phyloP scores from a whole-genome alignment of 2,888 invertebrate genomes.

The Mantis religiosa region DNA sequence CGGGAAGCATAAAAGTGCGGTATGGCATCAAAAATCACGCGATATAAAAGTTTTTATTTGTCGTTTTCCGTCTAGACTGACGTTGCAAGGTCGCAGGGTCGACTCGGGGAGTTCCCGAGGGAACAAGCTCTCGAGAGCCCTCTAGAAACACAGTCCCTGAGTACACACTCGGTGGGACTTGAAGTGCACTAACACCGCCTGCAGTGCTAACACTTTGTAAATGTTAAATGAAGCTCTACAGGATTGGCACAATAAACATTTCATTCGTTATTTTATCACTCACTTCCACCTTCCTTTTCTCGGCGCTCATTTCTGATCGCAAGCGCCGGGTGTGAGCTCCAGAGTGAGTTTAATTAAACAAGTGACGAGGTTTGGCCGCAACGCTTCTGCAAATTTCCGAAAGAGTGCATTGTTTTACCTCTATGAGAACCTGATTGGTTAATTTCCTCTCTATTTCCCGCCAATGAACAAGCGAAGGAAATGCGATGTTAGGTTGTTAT shows the following conservation, averaged over 20 bases:
- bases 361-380: neutral
- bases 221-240: neutral
- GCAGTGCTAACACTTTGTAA: neutral
- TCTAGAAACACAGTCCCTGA: neutral
- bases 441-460: neutral
- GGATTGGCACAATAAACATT: neutral
- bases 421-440: neutral
- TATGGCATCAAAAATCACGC: neutral
- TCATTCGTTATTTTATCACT: neutral
- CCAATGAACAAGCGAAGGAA: neutral
- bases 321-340: neutral
- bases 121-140: neutral
- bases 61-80: neutral
- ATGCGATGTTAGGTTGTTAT: neutral
- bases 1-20: neutral
- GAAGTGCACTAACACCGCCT: neutral
- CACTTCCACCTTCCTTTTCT: neutral
- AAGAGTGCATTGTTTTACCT: neutral
- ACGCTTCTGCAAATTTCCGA: neutral
- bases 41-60: neutral
- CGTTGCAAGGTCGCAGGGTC: neutral
- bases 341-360: neutral
- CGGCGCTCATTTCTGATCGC: neutral
- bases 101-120: neutral
- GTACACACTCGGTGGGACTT: neutral